These are phyloP conservation scores for Lithophane leautieri DNA, from an alignment of 2,888 invertebrate genomes.

Conservation along the genomic window DNA sequence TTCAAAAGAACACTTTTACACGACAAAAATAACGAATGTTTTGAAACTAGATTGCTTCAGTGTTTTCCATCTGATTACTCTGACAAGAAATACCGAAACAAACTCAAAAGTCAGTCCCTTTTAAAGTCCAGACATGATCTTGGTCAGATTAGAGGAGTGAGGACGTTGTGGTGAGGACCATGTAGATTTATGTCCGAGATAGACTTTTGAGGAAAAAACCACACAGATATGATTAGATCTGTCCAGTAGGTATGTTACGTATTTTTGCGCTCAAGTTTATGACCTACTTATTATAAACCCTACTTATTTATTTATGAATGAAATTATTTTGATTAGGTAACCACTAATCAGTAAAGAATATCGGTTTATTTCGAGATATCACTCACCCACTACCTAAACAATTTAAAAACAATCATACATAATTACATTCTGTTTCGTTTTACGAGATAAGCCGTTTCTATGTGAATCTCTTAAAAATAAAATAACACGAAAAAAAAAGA, in stretches of 20 bases:
- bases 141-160: background rate
- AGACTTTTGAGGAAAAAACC: background rate
- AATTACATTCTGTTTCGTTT: conserved; percentile 11
- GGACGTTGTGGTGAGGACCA: too few relatives aligned
- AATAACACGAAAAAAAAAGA: background rate
- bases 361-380: background rate
- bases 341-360: background rate
- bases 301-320: background rate
- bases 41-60: background rate
- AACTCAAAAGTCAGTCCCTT: background rate
- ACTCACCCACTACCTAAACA: background rate
- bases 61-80: too few relatives aligned
- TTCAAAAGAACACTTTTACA: background rate
- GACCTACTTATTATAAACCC: too few relatives aligned
- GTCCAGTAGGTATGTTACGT: background rate
- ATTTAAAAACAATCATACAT: conserved; percentile 18
- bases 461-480: background rate
- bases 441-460: conserved; percentile 23
- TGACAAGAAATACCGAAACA: background rate
- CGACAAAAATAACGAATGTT: background rate
- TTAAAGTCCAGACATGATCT: background rate
- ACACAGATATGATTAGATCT: background rate
- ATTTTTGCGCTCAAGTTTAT: background rate
- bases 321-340: background rate
- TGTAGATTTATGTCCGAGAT: background rate